phyloP scores from a whole-genome alignment of 2,888 invertebrate genomes.

The Drosophila trichaetosa region DNA sequence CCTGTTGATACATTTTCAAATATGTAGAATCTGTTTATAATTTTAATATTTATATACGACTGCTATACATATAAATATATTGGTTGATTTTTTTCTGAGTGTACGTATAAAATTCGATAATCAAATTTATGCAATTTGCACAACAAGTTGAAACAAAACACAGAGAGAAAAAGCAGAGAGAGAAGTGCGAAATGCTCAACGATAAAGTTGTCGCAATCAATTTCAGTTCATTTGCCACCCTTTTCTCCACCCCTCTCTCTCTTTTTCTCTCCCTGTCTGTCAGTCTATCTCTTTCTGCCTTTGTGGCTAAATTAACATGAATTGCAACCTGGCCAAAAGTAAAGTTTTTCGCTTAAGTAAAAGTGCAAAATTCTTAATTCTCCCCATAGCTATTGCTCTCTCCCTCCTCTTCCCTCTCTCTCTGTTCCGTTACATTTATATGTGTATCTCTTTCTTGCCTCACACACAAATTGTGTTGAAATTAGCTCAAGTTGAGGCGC shows the following conservation, averaged over 20 bases:
- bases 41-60: not conserved
- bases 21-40: not conserved
- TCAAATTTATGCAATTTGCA: slow-evolving; percentile 72
- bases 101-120: slow-evolving; percentile 53
- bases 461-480: slow-evolving; percentile 71
- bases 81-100: not conserved
- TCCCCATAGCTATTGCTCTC: slow-evolving; percentile 7
- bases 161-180: slow-evolving; percentile 11
- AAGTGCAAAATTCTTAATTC: slow-evolving; percentile 73
- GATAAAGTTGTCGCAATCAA: slow-evolving; percentile 75
- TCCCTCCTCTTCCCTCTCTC: not conserved
- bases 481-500: slow-evolving; percentile 74
- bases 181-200: slow-evolving; percentile 26
- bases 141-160: slow-evolving; percentile 67
- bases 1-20: too few species aligned
- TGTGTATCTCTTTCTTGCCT: slow-evolving; percentile 23
- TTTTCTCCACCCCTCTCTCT: not conserved
- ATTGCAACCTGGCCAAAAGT: slow-evolving; percentile 71
- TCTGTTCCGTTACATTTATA: not conserved
- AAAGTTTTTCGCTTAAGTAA: slow-evolving; percentile 75
- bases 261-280: not conserved
- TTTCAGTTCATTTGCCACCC: slow-evolving; percentile 52
- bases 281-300: slow-evolving; percentile 2
- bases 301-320: slow-evolving; percentile 64
- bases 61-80: not conserved